phyloP scores from a whole-genome alignment of 92 coral and sea anemone genomes.

The Isaurus tuberculatus region DNA sequence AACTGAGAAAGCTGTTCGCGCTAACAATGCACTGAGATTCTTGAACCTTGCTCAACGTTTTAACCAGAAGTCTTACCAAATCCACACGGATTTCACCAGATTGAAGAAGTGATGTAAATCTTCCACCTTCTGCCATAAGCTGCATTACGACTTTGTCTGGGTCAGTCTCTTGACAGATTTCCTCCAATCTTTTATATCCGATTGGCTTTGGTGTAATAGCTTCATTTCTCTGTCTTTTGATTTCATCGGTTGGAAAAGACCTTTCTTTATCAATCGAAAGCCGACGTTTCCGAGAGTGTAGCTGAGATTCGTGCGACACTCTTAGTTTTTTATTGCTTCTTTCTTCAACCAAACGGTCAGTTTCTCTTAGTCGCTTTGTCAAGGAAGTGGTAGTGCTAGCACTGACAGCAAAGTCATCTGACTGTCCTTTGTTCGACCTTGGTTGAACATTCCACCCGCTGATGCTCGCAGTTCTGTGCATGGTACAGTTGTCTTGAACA shows the following conservation, averaged over 20 bases:
- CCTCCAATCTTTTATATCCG: constrained; percentile 22
- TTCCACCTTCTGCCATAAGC: constrained; percentile 16
- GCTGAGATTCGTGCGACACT: background rate
- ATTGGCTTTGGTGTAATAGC: background rate
- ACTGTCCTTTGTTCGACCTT: background rate
- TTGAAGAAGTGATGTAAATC: constrained; percentile 20
- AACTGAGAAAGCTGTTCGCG: constrained; percentile 15
- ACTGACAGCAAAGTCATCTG: no score
- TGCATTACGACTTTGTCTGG: constrained; percentile 33
- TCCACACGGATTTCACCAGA: constrained; percentile 16
- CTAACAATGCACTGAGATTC: background rate
- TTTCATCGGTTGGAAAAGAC: background rate
- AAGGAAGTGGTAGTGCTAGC: background rate
- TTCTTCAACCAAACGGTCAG: background rate
- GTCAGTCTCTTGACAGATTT: constrained; percentile 18
- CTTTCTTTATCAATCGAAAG: background rate
- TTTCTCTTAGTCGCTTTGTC: background rate
- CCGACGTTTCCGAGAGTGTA: constrained; percentile 26
- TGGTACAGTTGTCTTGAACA: background rate
- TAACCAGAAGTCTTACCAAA: constrained; percentile 17
- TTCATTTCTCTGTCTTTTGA: constrained; percentile 12
- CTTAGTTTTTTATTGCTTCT: background rate
- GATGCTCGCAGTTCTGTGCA: background rate
- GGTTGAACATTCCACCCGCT: background rate
- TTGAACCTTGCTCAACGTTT: constrained; percentile 38